Conservation (phyloP, 2,888 invertebrate genomes). For the Chaetoderma sp. region DNA sequence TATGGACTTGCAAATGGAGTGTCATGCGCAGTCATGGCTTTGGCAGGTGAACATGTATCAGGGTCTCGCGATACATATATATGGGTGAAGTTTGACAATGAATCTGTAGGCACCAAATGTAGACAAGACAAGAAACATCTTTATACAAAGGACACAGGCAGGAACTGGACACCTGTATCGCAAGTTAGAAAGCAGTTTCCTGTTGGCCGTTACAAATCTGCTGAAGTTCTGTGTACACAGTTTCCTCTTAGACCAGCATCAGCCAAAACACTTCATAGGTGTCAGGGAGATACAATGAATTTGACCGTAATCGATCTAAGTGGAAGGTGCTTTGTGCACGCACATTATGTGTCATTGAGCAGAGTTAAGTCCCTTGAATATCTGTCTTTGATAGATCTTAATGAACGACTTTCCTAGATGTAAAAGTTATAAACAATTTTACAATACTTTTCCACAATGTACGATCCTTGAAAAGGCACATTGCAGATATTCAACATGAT, state of each 20-base stretch:
- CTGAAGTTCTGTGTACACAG: slow-evolving; percentile 20
- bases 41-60: not conserved
- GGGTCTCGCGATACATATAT: too few species aligned
- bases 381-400: slow-evolving; percentile 14
- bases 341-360: slow-evolving; percentile 29
- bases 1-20: slow-evolving; percentile 10
- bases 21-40: not conserved
- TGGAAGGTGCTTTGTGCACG: slow-evolving; percentile 14
- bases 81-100: slow-evolving; percentile 1
- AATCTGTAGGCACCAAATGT: not conserved
- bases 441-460: too few species aligned
- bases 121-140: not conserved
- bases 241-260: slow-evolving; percentile 25
- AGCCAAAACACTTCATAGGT: slow-evolving; percentile 28
- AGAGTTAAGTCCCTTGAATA: slow-evolving; percentile 6
- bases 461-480: too few species aligned
- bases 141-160: not conserved
- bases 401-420: too few species aligned
- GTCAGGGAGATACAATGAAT: slow-evolving; percentile 27
- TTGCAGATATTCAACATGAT: too few species aligned
- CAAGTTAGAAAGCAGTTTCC: too few species aligned
- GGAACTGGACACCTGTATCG: slow-evolving; percentile 1
- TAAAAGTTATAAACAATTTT: too few species aligned
- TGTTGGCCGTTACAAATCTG: too few species aligned
- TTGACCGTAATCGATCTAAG: slow-evolving; percentile 22